Evolutionary conservation across 2,113 vertebrate genomes (phyloP), one percentile per base, ranked within the genome.

Genomic region (Verasper variegatus): DNA sequence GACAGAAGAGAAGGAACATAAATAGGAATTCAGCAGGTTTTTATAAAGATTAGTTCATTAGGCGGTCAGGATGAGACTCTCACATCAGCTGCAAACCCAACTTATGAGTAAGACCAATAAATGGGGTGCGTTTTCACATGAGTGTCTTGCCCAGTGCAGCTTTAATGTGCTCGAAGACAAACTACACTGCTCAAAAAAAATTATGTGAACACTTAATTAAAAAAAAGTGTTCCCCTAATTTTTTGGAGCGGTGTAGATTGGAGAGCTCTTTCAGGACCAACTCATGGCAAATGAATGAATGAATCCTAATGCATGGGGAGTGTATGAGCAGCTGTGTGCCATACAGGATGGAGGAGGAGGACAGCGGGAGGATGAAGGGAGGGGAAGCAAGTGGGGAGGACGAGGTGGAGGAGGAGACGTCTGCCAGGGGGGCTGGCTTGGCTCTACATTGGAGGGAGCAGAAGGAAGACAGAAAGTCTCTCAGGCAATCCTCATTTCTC

Each of bases 321-420:
- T 75, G 65, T 74, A 69, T 72, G 68, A 88, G 88, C 91, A 92
- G 89, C 92, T 92, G 88, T 82, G 90, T 78, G 74, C 66, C 79
- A 72, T 68, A 59, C 64, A 83, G 81, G 81, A 82, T 78, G 66
- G 82, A 77, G 69, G 80, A 91, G 81, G 77, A 76, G 45, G 84
- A 80, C 61, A 59, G 65, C 21, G 52, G 75, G 81, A 67, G 78
- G 83, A 88, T 68, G 70, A 64, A 75, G 65, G 81, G 85, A 86
- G 79, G 86, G 81, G 83, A 83, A 85, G 90, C 85, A 86, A 89
- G 89, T 88, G 89, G 84, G 60, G 69, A 64, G n/a, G 80, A 86
- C 52, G 40, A 74, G 85, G 66, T 78, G 84, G 89, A 83, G 88
- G 78, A 90, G 85, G 74, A 88, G 86, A 84, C 60, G 70, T 78